Evolutionary conservation across 2,797 vertebrate species (phyloP).

Genomic region (Ptychadena robeensis): DNA sequence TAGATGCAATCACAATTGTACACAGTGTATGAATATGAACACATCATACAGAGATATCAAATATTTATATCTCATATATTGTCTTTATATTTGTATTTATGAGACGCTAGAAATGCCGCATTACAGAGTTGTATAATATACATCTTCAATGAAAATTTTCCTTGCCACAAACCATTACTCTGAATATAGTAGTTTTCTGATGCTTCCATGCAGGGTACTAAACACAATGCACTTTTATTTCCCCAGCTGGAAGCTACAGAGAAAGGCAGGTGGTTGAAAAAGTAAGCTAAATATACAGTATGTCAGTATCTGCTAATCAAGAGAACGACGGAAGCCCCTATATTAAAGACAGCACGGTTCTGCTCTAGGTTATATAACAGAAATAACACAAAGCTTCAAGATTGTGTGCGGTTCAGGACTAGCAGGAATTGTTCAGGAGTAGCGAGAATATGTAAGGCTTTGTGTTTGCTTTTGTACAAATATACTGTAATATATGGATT

Average conservation of each 20-base stretch:
- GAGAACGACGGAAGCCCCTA: not conserved
- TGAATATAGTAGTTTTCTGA: not conserved
- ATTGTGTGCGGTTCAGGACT: not conserved
- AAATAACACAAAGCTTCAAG: not conserved
- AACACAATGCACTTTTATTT: slow-evolving; percentile 9
- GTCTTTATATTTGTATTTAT: not conserved
- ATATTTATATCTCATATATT: slow-evolving; percentile 34
- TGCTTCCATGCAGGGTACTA: not conserved
- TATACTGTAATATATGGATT: not conserved
- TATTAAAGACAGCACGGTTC: not conserved
- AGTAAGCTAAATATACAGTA: not conserved
- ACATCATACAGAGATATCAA: not conserved
- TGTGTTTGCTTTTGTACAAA: no score
- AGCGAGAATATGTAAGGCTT: not conserved
- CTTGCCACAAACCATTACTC: not conserved
- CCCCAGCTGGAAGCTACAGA: not conserved
- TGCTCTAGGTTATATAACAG: not conserved
- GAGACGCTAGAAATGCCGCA: not conserved
- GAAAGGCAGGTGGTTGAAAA: not conserved
- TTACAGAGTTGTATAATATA: slow-evolving; percentile 10
- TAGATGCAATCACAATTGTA: slow-evolving; percentile 10
- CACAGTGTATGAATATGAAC: slow-evolving; percentile 5
- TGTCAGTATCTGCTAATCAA: not conserved
- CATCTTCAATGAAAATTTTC: not conserved
- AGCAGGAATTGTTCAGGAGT: no score